Conservation (phyloP, 1,140 invertebrate genomes). For the Heliconius hermathena region DNA sequence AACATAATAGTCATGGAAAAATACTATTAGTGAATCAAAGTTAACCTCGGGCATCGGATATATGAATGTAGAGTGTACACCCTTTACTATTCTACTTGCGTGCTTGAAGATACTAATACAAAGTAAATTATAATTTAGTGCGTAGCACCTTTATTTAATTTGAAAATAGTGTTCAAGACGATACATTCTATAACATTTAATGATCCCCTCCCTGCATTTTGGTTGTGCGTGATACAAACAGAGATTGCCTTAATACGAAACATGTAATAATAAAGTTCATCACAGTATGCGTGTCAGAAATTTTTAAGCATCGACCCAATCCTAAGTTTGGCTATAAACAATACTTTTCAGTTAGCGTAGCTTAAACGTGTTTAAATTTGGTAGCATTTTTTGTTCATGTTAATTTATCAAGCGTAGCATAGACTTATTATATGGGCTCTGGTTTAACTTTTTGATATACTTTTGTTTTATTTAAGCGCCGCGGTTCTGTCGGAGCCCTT, state of each 20-base stretch:
- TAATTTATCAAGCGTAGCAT: conserved; percentile 30
- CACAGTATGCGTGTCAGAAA: conserved; percentile 66
- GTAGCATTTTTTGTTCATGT: conserved; percentile 27
- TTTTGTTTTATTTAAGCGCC: conserved; percentile 65
- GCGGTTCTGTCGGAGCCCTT: conserved; percentile 61
- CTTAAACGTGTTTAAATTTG: conserved; percentile 38
- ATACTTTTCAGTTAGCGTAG: conserved; percentile 20
- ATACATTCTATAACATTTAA: conserved; percentile 56
- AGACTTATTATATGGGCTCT: conserved; percentile 31
- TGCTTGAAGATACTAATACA: conserved; percentile 69
- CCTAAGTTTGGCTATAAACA: conserved; percentile 68
- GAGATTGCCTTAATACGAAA: conserved; percentile 51
- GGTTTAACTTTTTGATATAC: conserved; percentile 49
- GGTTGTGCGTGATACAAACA: conserved; percentile 71
- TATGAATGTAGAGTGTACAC: neutral
- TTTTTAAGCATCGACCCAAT: conserved; percentile 62
- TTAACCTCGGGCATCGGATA: conserved; percentile 51
- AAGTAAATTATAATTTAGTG: conserved; percentile 63
- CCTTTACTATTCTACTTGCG: conserved; percentile 59
- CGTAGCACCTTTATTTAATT: conserved; percentile 60
- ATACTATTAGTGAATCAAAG: conserved; percentile 47
- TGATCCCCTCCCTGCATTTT: conserved; percentile 61
- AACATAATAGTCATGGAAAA: conserved; percentile 41
- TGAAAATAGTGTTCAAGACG: conserved; percentile 57
- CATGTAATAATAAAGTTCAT: conserved; percentile 53